Base-by-base conservation (phyloP, 2,797 vertebrate genomes). In the Gambelia wislizenii region DNA sequence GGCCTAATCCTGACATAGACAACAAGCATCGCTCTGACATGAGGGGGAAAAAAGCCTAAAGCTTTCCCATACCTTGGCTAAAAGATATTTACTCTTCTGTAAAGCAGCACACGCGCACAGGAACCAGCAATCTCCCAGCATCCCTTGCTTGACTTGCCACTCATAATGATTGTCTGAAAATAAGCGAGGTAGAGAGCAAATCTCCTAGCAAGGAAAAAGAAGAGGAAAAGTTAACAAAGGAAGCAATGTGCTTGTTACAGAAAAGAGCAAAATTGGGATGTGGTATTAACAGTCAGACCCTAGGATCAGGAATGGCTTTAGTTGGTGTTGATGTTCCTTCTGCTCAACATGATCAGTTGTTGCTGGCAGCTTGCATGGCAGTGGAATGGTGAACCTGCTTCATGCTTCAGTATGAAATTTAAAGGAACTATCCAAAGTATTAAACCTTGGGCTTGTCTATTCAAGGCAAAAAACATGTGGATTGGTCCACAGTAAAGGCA, bases 61-160 rank as follows among this genome's bases (percentile, higher is more conserved):
- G 14, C 1, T 22, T 47, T 33, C 79, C 1, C 52, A 7, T 96
- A 99, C 99, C 98, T 99, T 98, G 92, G 98, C 94, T 80, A 98
- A 95, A 14, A 99, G 96, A 74, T 97, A 97, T 88, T 94, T 97
- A 92, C 96, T 98, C 93, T 98, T 98, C 91, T 98, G 97, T 91
- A 99, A 96, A 92, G 98, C 97, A 0, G 98, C 97, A 67, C 98
- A 99, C 36, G 99, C 99, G 89, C 98, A 99, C 44, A 99, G 97
- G 91, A 99, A 98, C 99, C 99, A 99, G 96, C 99, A 99, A 85
- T 99, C 99, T 89, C 99, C 99, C 93, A 99, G 94, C 90, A 99
- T 96, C 47, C 99, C 99, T 95, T 99, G 99, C 93, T 98, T 99
- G 36, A 98, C 98, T 89, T 98, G 97, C 82, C 97, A 97, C 88